Evolutionary conservation across 2,113 vertebrate genomes (phyloP), one percentile per base, ranked within the genome.

Genomic region (Dascyllus trimaculatus): DNA sequence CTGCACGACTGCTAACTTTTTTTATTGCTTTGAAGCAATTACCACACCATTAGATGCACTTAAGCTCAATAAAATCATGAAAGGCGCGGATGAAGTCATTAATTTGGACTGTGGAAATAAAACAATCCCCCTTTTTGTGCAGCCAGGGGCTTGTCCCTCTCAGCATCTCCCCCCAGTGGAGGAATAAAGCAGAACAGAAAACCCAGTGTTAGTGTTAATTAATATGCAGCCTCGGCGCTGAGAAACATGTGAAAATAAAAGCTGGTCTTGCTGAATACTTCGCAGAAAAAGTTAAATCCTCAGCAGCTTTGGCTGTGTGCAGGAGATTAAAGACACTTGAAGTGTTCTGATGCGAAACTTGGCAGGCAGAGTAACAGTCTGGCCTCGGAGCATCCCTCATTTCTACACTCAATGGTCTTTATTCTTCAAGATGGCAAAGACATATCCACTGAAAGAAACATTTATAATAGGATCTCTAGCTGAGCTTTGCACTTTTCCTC

Each of bases 161-260:
- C 78, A 71, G 22, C 58, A 79, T 80, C 82, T 71, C 89, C 89
- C 90, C 48, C 89, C 25, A 72, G 90, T 88, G 88, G 88, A 80
- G 14, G 65, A 80, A 64, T 21, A 57, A 57, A 32, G 75, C n/a
- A 45, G 46, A 76, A 25, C 56, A 73, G 13, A n/a, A 5, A 17
- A 3, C 22, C 25, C 26, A 19, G 4, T 35, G 15, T 22, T 26
- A 57, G 53, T 11, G 57, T 13, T 22, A 18, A 53, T 73, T 29
- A 43, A 63, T 21, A 14, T 11, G 2, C 22, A 51, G 38, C 17
- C 25, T 1, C 10, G 13, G n/a, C 13, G 25, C 22, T 49, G 48
- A 52, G 35, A 11, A 19, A 46, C 17, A 25, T 0, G 19, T 2
- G 13, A 56, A 57, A 66, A 71, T 17, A 43, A 53, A 35, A 74